Evolutionary conservation across 2,797 vertebrate species (phyloP).

Genomic region (Geotria australis): DNA sequence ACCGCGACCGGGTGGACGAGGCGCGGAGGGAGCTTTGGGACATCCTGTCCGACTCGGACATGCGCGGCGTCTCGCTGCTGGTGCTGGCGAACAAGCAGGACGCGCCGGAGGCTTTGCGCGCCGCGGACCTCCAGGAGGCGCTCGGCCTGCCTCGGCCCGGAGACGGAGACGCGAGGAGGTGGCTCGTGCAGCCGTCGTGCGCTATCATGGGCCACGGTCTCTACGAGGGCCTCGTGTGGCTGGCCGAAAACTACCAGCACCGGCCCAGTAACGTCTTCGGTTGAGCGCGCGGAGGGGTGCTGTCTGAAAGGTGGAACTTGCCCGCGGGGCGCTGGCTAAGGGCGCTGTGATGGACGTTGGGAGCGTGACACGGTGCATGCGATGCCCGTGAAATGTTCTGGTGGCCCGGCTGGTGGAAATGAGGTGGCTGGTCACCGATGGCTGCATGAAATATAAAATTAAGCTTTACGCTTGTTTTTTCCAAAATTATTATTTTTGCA

Average conservation of each 20-base stretch:
- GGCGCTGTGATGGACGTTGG: too few relatives aligned
- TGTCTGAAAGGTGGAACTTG: too few relatives aligned
- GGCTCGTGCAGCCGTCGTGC: slow-evolving; percentile 1
- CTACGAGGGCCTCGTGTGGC: slow-evolving; percentile 1
- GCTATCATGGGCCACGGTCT: slow-evolving; percentile 1
- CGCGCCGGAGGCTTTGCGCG: not conserved
- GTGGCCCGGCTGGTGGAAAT: too few relatives aligned
- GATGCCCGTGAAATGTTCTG: too few relatives aligned
- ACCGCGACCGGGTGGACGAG: not conserved
- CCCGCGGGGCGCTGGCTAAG: too few relatives aligned
- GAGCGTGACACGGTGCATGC: too few relatives aligned
- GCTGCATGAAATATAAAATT: too few relatives aligned
- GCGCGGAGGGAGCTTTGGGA: not conserved
- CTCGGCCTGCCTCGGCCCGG: not conserved
- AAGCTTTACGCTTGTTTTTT: too few relatives aligned
- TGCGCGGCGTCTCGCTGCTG: not conserved
- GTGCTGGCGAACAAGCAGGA: slow-evolving; percentile 1
- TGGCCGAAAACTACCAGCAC: not conserved
- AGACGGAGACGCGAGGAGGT: not conserved
- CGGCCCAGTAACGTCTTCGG: too few relatives aligned
- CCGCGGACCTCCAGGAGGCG: not conserved
- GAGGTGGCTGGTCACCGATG: too few relatives aligned
- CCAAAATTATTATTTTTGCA: too few relatives aligned
- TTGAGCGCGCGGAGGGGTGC: too few relatives aligned
- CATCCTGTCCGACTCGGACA: slow-evolving; percentile 1